Conservation (phyloP, 2,888 invertebrate genomes). For the Dilophus febrilis region DNA sequence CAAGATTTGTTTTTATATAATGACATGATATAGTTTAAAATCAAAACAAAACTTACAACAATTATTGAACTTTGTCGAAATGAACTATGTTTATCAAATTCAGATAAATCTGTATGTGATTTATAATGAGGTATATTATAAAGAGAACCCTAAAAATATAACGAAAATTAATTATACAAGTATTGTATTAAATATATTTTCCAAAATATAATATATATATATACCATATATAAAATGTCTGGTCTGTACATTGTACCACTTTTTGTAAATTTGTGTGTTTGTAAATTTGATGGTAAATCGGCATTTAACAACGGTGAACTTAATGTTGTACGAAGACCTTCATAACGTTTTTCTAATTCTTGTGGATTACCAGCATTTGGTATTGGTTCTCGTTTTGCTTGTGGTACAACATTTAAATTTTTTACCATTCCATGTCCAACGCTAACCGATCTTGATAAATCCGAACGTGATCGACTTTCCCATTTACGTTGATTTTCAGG, state of each 20-base stretch:
- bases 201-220: too few relatives aligned
- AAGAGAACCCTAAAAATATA: slow-evolving; percentile 29
- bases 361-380: slow-evolving; percentile 10
- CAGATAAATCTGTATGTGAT: slow-evolving; percentile 33
- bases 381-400: background rate
- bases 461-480: too few relatives aligned
- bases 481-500: too few relatives aligned
- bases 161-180: slow-evolving; percentile 16
- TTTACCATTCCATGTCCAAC: slow-evolving; percentile 9
- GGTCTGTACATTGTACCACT: slow-evolving; percentile 70
- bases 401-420: background rate
- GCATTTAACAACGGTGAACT: slow-evolving; percentile 51
- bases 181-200: background rate
- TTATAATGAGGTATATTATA: slow-evolving; percentile 36
- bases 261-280: slow-evolving; percentile 27
- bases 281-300: slow-evolving; percentile 21
- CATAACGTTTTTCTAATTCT: slow-evolving; percentile 9
- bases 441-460: slow-evolving; percentile 14
- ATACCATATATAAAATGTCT: slow-evolving; percentile 81
- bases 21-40: too few relatives aligned
- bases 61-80: slow-evolving; percentile 16
- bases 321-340: slow-evolving; percentile 38
- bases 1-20: too few relatives aligned
- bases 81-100: slow-evolving; percentile 28
- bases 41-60: slow-evolving; percentile 10